Conservation (phyloP, 2,888 invertebrate species). For the Pristionchus entomophagus region DNA sequence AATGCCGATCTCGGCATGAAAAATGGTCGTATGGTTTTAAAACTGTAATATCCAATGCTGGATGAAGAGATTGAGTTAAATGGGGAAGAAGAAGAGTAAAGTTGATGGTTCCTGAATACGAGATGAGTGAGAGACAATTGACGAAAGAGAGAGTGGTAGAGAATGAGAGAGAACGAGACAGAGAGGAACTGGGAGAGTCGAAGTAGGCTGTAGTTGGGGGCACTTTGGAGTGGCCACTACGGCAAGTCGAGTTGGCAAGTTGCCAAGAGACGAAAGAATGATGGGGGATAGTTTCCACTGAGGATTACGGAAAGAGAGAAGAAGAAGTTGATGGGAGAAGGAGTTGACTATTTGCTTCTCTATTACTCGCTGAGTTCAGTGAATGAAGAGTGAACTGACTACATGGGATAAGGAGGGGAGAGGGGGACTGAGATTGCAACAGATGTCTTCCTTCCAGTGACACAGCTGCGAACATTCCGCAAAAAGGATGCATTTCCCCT, state of each 20-base stretch:
- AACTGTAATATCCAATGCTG: no score
- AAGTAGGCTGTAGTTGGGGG: background rate
- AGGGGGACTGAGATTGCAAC: constrained; percentile 18
- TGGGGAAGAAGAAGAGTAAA: background rate
- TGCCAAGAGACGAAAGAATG: constrained; percentile 2
- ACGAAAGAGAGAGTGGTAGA: background rate
- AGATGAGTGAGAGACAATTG: constrained; percentile 9
- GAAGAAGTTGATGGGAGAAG: background rate
- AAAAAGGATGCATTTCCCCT: background rate
- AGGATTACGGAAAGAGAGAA: background rate
- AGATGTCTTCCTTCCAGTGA: constrained; percentile 5
- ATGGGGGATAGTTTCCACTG: background rate
- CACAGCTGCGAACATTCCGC: constrained; percentile 1
- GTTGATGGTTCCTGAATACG: constrained; percentile 20
- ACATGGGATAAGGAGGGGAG: background rate
- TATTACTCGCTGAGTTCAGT: background rate
- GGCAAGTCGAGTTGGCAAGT: background rate
- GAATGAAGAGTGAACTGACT: background rate
- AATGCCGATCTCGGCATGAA: background rate
- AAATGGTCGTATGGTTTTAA: no score
- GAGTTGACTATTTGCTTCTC: constrained; percentile 15
- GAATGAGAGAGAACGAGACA: background rate
- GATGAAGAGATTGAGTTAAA: background rate
- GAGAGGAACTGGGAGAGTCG: background rate
- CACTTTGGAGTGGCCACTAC: constrained; percentile 5